A percentile compares a stretch with the other conserved stretches of the same genome.
These are phyloP conservation scores for Lucifuga dentata DNA, from an alignment of 2,113 vertebrate genomes.

Conservation along the genomic window DNA sequence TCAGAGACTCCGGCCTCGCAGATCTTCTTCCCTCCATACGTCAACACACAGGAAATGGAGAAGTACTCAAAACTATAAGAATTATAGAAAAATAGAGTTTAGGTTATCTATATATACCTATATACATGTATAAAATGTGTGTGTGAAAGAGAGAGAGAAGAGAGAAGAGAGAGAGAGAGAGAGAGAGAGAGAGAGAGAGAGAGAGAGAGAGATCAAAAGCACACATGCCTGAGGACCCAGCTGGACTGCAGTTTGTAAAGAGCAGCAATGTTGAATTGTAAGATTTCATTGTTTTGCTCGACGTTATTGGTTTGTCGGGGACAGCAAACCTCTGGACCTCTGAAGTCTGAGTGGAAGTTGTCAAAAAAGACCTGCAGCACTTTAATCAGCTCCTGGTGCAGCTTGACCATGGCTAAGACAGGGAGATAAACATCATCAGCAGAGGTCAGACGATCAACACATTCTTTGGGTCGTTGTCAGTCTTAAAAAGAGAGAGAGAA, in stretches of 20 bases:
- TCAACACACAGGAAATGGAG: slow-evolving; percentile 75
- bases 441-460: too few species aligned
- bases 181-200: too few species aligned
- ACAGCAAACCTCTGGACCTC: background rate
- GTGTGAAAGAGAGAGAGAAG: too few species aligned
- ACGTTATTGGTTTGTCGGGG: slow-evolving; percentile 28
- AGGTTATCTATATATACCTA: background rate
- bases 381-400: slow-evolving; percentile 68
- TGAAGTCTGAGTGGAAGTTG: slow-evolving; percentile 79
- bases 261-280: slow-evolving; percentile 69
- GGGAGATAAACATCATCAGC: slow-evolving; percentile 8
- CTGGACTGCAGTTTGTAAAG: slow-evolving; percentile 67
- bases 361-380: slow-evolving; percentile 78
- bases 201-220: background rate
- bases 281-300: slow-evolving; percentile 48
- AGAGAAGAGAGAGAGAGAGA: too few species aligned
- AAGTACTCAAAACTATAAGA: slow-evolving; percentile 74
- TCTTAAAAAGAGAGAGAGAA: too few species aligned
- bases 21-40: slow-evolving; percentile 56
- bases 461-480: too few species aligned
- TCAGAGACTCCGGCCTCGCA: slow-evolving; percentile 69
- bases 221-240: slow-evolving; percentile 71
- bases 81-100: background rate
- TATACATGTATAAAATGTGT: background rate
- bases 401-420: slow-evolving; percentile 61